phyloP scores from a whole-genome alignment of 2,888 invertebrate genomes.

The Drosophila greeni region DNA sequence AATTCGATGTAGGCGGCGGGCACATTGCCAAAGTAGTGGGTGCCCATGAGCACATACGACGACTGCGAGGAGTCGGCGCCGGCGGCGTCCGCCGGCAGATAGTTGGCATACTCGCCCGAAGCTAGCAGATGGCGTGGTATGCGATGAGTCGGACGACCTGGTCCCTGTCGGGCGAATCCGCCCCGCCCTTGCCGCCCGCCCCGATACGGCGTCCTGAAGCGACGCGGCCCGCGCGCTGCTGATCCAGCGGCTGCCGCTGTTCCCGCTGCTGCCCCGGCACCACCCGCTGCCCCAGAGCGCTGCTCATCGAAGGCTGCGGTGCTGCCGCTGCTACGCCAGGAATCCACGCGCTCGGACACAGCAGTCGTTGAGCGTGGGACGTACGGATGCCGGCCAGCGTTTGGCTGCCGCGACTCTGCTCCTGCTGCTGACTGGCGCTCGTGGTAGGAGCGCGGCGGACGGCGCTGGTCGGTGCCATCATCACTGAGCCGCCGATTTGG shows the following conservation, averaged over 20 bases:
- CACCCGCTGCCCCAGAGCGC: conserved; percentile 46
- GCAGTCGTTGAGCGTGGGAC: conserved; percentile 61
- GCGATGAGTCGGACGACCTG: conserved; percentile 78
- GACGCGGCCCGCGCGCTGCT: conserved; percentile 73
- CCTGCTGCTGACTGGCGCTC: conserved; percentile 50
- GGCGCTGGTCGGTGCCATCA: conserved; percentile 68
- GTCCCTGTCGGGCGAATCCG: conserved; percentile 79
- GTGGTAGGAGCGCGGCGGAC: conserved; percentile 57
- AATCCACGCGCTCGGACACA: conserved; percentile 76
- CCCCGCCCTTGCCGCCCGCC: conserved; percentile 78
- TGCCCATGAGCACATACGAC: conserved; percentile 78
- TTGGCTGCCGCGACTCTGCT: conserved; percentile 63
- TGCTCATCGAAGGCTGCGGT: conserved; percentile 55
- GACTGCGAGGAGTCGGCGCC: conserved; percentile 75
- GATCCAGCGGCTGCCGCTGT: conserved; percentile 40
- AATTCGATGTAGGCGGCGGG: conserved; percentile 78
- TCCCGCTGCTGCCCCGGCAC: conserved; percentile 55
- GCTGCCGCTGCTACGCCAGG: conserved; percentile 78
- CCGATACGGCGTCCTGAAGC: conserved; percentile 77
- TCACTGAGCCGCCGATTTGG: conserved; percentile 77
- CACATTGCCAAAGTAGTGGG: conserved; percentile 78
- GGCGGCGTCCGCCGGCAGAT: conserved; percentile 75
- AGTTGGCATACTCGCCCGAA: conserved; percentile 75
- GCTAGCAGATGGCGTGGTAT: conserved; percentile 78
- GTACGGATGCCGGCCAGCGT: conserved; percentile 72